Conservation (phyloP, 2,888 invertebrate genomes). For the Lasioglossum pauxillum region DNA sequence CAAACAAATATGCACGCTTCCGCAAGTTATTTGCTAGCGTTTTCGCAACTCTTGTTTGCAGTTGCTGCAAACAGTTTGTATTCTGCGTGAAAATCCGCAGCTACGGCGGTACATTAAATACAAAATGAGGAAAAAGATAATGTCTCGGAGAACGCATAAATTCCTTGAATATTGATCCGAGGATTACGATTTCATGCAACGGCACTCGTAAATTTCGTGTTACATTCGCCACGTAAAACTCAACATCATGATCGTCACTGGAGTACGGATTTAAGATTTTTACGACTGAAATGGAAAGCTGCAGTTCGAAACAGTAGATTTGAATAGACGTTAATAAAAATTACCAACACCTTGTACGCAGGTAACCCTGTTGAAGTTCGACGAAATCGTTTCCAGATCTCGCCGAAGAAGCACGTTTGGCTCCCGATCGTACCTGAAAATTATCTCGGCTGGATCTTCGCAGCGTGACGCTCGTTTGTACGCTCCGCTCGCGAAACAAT, state of each 20-base stretch:
- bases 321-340: not conserved
- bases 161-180: not conserved
- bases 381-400: not conserved
- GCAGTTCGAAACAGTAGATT: not conserved
- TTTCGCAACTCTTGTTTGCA: not conserved
- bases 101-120: not conserved
- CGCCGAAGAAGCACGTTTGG: not conserved
- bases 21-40: not conserved
- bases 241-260: not conserved
- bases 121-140: not conserved
- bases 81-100: not conserved
- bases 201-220: not conserved
- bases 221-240: not conserved
- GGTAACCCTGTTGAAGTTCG: not conserved
- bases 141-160: not conserved
- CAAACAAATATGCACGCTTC: no score
- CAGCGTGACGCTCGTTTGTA: conserved; percentile 36
- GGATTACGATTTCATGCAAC: not conserved
- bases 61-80: not conserved
- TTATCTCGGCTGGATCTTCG: conserved; percentile 3
- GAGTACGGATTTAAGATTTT: not conserved
- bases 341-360: not conserved
- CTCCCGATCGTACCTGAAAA: conserved; percentile 15
- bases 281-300: not conserved
- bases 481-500: conserved; percentile 50